Evolutionary conservation across 2,797 vertebrate genomes (phyloP).

Genomic region (Paedocypris micromegethes): DNA sequence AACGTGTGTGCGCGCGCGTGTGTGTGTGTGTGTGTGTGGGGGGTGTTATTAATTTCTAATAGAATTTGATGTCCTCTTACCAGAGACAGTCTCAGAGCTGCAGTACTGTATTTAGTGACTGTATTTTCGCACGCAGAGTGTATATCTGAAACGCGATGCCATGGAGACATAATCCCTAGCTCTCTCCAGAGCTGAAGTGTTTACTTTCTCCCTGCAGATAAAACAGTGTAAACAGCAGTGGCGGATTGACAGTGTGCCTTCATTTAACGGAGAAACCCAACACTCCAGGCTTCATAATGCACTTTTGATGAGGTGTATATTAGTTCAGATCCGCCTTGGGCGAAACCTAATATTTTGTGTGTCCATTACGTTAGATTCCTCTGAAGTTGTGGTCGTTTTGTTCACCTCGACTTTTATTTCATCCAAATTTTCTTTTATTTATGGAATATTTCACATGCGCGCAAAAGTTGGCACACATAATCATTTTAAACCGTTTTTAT

Average conservation of each 20-base stretch:
- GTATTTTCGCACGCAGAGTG: constrained; percentile 63
- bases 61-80: constrained; percentile 9
- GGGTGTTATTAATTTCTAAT: constrained; percentile 1
- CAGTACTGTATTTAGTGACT: constrained; percentile 45
- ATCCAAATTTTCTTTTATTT: background rate
- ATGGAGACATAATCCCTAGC: constrained; percentile 66
- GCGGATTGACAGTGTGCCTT: constrained; percentile 56
- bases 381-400: background rate
- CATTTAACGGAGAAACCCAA: constrained; percentile 51
- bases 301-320: constrained; percentile 51
- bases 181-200: constrained; percentile 64
- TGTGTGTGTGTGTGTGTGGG: no score
- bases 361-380: background rate
- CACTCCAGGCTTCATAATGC: constrained; percentile 33
- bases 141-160: constrained; percentile 62
- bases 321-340: constrained; percentile 34
- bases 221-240: constrained; percentile 66
- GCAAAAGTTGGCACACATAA: background rate
- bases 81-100: constrained; percentile 38
- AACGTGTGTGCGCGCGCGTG: no score
- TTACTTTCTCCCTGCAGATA: constrained; percentile 68
- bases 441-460: background rate
- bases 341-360: constrained; percentile 19
- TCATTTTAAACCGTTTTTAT: background rate
- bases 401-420: background rate